phyloP scores from a whole-genome alignment of 2,888 invertebrate species.

The Thereva nobilitata region DNA sequence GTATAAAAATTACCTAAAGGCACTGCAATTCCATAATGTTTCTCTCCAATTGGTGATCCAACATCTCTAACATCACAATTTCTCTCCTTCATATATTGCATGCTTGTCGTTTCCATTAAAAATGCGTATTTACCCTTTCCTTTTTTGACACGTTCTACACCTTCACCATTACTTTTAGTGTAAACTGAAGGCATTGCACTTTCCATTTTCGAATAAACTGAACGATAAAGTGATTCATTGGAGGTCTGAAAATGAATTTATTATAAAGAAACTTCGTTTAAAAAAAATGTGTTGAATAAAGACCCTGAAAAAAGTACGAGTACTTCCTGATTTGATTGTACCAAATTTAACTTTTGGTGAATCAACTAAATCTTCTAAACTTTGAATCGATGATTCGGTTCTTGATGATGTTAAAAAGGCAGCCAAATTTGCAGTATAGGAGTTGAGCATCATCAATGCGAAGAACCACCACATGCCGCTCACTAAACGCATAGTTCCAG shows the following conservation, averaged over 20 bases:
- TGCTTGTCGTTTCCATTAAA: slow-evolving; percentile 84
- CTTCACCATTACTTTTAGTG: slow-evolving; percentile 79
- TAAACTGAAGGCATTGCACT: slow-evolving; percentile 82
- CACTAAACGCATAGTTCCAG: slow-evolving; percentile 85
- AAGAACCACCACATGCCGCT: slow-evolving; percentile 94
- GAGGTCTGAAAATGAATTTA: slow-evolving; percentile 66
- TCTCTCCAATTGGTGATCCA: slow-evolving; percentile 81
- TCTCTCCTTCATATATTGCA: slow-evolving; percentile 88
- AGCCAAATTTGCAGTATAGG: slow-evolving; percentile 92
- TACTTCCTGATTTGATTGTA: slow-evolving; percentile 83
- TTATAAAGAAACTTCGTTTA: too few relatives aligned
- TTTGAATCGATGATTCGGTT: slow-evolving; percentile 85
- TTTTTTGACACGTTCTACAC: slow-evolving; percentile 80
- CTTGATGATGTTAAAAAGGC: slow-evolving; percentile 90
- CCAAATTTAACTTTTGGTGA: slow-evolving; percentile 98
- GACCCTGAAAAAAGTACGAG: slow-evolving; percentile 87
- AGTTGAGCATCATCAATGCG: slow-evolving; percentile 86
- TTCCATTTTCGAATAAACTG: slow-evolving; percentile 93
- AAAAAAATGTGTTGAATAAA: too few relatives aligned
- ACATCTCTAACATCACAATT: slow-evolving; percentile 84
- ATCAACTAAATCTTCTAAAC: slow-evolving; percentile 87
- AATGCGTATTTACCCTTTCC: slow-evolving; percentile 62
- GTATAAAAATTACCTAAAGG: slow-evolving; percentile 80
- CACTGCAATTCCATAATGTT: slow-evolving; percentile 93
- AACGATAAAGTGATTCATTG: slow-evolving; percentile 83